Base-by-base conservation (phyloP, 2,797 vertebrate genomes). In the Tenualosa thibaudeaui region DNA sequence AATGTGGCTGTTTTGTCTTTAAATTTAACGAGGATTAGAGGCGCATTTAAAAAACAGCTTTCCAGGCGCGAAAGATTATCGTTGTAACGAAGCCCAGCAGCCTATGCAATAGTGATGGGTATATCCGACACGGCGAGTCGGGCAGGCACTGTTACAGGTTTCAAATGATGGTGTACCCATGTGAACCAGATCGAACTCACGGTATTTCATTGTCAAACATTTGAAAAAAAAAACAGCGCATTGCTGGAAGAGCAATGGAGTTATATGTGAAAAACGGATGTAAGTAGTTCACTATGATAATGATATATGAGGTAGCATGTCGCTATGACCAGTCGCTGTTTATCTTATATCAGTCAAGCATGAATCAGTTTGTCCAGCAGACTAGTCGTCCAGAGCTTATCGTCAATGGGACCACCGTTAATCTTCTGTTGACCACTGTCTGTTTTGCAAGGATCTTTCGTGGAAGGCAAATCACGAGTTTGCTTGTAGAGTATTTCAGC, bases 101-200 rank as follows among this genome's bases (percentile, higher is more conserved):
- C 17, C 71, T 78, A 78, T 78, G 71, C 40, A 46, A 78, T 78
- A 78, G 19, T 78, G 71, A 46, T 78, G 40, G 40, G 17, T 46
- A 75, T 31, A 13, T 19, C 71, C 8, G 43, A 40, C 71, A 3
- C 6, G 43, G 40, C 37, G 17, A 46, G 40, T 78, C 40, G 71
- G 71, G 22, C 19, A 12, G 71, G 40, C 71, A 78, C 71, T 46
- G 71, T 78, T 78, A 75, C 68, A 78, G 71, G 71, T 46, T 46
- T 78, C 71, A 46, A 43, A 19, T 78, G 17, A 78, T 78, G 10
- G 12, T 15, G 71, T 31, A 37, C 3, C 65, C 65, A 19, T 51
- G 31, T 49, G 46, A 43, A 12, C 15, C 31, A 40, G 46, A 46
- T 78, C 19, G 37, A 46, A 6, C 17, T 5, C 12, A 37, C 68